These are phyloP conservation scores for Trogon melanurus DNA, from an alignment of 2,113 vertebrate species.

Conservation along the genomic window DNA sequence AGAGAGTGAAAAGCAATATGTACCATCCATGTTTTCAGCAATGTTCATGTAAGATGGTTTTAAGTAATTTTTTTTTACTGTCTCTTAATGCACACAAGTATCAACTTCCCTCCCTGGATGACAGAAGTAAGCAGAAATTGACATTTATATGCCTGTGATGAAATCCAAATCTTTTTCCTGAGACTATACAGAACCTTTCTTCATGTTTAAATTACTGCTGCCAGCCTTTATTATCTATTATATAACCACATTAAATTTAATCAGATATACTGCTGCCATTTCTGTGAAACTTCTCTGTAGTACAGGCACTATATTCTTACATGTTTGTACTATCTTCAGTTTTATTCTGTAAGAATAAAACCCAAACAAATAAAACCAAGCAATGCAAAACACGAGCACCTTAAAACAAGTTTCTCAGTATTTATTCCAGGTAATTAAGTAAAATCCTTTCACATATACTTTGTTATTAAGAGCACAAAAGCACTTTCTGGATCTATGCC, in stretches of 20 bases:
- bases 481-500: not conserved
- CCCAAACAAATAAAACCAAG: not conserved
- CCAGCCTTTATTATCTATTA: constrained; percentile 17
- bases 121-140: not conserved
- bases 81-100: not conserved
- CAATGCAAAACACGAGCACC: not conserved
- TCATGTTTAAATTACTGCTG: constrained; percentile 15
- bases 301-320: not conserved
- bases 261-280: not conserved
- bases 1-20: not conserved
- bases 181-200: constrained; percentile 23
- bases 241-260: constrained; percentile 32
- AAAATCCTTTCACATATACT: not conserved
- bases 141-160: not conserved
- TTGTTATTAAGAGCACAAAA: not conserved
- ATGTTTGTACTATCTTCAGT: not conserved
- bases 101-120: not conserved
- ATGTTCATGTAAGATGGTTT: not conserved
- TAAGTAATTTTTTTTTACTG: not conserved
- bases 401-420: not conserved
- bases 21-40: not conserved
- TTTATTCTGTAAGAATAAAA: not conserved
- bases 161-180: constrained; percentile 9
- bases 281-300: not conserved
- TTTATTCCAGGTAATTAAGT: not conserved